A percentile compares a stretch with the other conserved stretches of the same genome.
These are phyloP conservation scores for Tonatia bakeri DNA, from an alignment of 2,113 vertebrate genomes.

Conservation along the genomic window DNA sequence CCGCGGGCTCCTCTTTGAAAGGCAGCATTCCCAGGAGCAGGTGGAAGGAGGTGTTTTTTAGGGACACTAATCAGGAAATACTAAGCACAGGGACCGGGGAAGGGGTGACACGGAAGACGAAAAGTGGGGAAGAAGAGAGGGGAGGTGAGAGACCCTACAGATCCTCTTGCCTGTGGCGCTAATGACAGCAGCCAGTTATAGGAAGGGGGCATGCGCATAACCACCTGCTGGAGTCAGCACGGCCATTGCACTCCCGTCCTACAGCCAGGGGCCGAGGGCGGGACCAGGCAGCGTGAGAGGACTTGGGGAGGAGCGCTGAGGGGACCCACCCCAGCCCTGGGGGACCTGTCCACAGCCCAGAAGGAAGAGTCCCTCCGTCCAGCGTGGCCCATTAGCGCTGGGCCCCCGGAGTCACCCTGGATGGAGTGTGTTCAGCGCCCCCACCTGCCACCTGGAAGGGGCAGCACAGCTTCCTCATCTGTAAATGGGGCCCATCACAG, in stretches of 20 bases:
- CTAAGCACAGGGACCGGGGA: too few species aligned
- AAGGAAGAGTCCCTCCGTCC: background rate
- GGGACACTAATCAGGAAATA: background rate
- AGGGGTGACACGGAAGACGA: background rate
- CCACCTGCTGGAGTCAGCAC: background rate
- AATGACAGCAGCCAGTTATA: background rate
- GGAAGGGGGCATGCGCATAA: background rate
- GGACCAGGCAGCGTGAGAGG: background rate
- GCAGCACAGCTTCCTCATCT: background rate
- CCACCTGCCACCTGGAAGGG: background rate
- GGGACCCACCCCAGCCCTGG: background rate
- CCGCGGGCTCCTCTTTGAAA: background rate
- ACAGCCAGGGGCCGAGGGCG: background rate
- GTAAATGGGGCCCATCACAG: background rate
- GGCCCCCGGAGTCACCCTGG: background rate
- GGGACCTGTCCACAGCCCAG: background rate
- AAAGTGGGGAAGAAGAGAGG: background rate
- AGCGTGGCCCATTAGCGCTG: rapidly evolving
- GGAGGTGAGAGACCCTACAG: background rate
- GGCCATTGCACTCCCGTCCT: background rate
- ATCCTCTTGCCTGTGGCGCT: too few species aligned
- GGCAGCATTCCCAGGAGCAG: background rate
- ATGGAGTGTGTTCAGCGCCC: rapidly evolving
- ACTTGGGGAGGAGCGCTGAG: background rate
- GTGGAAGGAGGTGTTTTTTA: background rate